Base-by-base conservation (phyloP, 2,888 invertebrate genomes). In the Enchytraeus crypticus region DNA sequence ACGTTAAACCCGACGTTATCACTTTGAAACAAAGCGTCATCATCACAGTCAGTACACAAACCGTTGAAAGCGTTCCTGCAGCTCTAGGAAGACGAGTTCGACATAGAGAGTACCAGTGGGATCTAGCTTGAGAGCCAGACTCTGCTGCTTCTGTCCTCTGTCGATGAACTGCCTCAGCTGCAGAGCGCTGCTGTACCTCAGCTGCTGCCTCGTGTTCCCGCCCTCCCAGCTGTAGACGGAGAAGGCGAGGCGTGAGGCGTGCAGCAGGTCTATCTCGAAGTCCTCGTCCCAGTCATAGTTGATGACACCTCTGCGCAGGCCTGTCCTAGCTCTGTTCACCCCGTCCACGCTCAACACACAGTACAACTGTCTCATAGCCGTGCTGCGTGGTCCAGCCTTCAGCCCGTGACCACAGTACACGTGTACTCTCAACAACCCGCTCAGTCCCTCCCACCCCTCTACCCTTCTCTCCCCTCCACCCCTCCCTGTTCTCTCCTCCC, bases 241-340 rank as follows among this genome's bases (percentile, higher is more conserved):
- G 69, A 98, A 88, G 75, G 96, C 95, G 69, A 97, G 82, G 79
- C 96, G 92, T 1, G 47, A 27, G 76, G 92, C 93, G 75, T 93
- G 93, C 74, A 91, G 89, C 64, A 97, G 83, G 77, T 98, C 97
- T 72, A 98, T 82, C 77, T 98, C 97, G 77, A 98, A 98, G 23
- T 92, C 92, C 79, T 98, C 98, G 77, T 97, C 95, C 98, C 98
- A 98, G 80, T 97, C 95, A 79, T 96, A 97, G 77, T 92, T 91
- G 53, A 95, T 84, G 77, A 95, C 95, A 3, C 93, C 93, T 1
- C 92, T 93, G 60, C 95, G 85, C 32, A 96, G 92, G 73, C 95
- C 95, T 30, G 95, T 96, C 61, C 96, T 83, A 34, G 95, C 96
- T 82, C 95, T 93, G 81, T 96, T 95, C 53, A 93, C 89, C 62